Evolutionary conservation across 2,797 vertebrate species (phyloP).

Genomic region (Urosaurus nigricauda): DNA sequence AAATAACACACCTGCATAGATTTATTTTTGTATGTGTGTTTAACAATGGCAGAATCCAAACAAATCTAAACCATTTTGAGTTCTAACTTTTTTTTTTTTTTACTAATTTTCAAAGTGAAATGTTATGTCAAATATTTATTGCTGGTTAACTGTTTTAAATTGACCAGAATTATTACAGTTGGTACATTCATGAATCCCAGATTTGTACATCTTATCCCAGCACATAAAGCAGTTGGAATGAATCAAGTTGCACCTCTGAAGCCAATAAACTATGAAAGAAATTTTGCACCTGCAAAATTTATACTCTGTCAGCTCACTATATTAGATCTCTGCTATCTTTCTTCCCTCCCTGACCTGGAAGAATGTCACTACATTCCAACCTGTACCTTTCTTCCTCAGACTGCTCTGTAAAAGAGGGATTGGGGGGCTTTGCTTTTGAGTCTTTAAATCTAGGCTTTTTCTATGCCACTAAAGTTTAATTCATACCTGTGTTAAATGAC

Average conservation of each 20-base stretch:
- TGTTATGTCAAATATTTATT: background rate
- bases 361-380: no score
- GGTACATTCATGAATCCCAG: background rate
- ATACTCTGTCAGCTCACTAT: no score
- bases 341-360: no score
- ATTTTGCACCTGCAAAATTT: no score
- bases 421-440: background rate
- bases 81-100: background rate
- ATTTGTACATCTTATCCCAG: no score
- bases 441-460: background rate
- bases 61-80: background rate
- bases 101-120: background rate
- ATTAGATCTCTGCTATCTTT: no score
- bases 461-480: background rate
- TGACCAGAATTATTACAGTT: background rate
- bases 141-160: background rate
- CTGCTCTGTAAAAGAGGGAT: background rate
- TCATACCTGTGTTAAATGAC: background rate
- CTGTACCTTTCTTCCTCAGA: background rate
- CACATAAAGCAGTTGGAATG: no score
- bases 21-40: no score
- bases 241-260: no score
- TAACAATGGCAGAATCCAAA: background rate
- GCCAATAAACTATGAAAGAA: no score
- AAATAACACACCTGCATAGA: no score